phyloP scores from a whole-genome alignment of 1,140 invertebrate species.

The Gonatopus flavifemur region DNA sequence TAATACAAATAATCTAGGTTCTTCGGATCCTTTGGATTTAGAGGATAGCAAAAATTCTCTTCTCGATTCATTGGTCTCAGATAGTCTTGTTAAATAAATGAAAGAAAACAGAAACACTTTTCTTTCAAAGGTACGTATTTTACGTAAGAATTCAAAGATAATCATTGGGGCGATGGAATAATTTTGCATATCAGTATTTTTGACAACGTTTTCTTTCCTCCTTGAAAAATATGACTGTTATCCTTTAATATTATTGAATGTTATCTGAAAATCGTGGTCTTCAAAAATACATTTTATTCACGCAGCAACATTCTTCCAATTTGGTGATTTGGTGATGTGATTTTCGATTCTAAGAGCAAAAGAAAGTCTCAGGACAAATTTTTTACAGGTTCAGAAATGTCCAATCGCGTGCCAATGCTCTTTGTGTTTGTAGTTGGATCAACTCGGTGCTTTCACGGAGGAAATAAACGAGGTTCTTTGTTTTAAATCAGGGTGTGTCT shows the following conservation, averaged over 20 bases:
- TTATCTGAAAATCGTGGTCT: neutral
- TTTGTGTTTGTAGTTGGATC: no score
- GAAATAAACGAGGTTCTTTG: slow-evolving; percentile 19
- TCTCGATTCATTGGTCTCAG: slow-evolving; percentile 34
- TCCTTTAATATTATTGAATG: neutral
- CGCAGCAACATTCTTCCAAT: neutral
- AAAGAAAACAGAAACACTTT: neutral
- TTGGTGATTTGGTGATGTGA: slow-evolving; percentile 8
- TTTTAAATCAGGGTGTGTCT: no score
- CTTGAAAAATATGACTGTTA: neutral
- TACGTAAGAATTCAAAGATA: neutral
- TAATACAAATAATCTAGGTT: slow-evolving; percentile 8
- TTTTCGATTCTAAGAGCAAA: slow-evolving; percentile 6
- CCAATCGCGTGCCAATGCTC: slow-evolving; percentile 13
- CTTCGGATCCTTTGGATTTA: slow-evolving; percentile 32
- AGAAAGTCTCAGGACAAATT: slow-evolving; percentile 21
- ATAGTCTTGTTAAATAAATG: slow-evolving; percentile 1
- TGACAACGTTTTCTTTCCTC: neutral
- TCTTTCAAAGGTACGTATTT: neutral
- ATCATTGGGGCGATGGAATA: neutral
- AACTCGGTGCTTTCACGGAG: slow-evolving; percentile 14
- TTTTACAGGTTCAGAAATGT: slow-evolving; percentile 19
- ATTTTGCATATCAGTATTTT: neutral
- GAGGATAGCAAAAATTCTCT: slow-evolving; percentile 41
- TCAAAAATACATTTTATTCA: neutral